These are phyloP conservation scores for Mesodorylaimus sp. DNA, from an alignment of 2,888 invertebrate genomes.

Conservation along the genomic window DNA sequence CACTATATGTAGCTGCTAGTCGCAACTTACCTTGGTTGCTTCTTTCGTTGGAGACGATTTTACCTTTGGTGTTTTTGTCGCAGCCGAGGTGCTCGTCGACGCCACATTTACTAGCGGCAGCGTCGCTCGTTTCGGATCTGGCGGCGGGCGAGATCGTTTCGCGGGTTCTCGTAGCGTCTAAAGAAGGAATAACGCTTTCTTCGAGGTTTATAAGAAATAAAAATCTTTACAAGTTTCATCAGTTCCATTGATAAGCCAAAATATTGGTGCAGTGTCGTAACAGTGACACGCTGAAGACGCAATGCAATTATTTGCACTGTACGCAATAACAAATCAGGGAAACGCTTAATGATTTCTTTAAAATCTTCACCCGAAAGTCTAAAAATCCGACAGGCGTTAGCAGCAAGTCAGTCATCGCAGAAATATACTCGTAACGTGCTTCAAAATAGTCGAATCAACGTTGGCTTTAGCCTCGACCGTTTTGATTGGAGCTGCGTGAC, in stretches of 20 bases:
- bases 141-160: no score
- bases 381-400: slow-evolving; percentile 28
- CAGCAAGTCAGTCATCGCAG: not conserved
- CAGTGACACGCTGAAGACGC: not conserved
- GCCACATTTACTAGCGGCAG: no score
- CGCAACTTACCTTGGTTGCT: no score
- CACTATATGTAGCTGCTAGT: no score
- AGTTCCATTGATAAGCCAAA: not conserved
- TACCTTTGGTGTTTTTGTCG: not conserved
- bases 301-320: slow-evolving; percentile 10
- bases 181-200: no score
- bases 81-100: no score
- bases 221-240: not conserved
- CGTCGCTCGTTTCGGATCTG: no score
- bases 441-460: slow-evolving; percentile 71
- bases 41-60: no score
- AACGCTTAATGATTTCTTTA: not conserved
- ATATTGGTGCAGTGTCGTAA: not conserved
- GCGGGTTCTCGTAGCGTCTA: no score
- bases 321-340: slow-evolving; percentile 11
- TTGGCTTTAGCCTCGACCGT: slow-evolving; percentile 85
- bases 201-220: not conserved
- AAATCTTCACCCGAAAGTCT: not conserved
- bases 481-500: slow-evolving; percentile 75
- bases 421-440: slow-evolving; percentile 28